These are phyloP conservation scores for Campaea margaritaria DNA, from an alignment of 2,888 invertebrate species.

Conservation along the genomic window DNA sequence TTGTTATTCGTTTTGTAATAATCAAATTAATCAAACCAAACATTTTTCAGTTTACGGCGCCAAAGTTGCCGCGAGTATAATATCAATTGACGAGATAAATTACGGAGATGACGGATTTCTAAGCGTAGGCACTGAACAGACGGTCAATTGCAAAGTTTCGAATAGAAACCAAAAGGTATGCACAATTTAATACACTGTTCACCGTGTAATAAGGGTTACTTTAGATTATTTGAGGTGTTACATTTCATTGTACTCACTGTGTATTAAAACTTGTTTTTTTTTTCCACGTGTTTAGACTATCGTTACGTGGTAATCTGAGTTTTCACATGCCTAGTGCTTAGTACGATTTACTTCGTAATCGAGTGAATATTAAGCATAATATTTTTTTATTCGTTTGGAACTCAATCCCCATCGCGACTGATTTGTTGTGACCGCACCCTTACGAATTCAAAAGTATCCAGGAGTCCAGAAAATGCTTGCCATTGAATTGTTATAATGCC, in stretches of 20 bases:
- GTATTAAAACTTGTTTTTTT: too few species aligned
- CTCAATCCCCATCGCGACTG: too few species aligned
- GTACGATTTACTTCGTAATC: too few species aligned
- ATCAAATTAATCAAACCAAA: background rate
- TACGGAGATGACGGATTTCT: slow-evolving; percentile 56
- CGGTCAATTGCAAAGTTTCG: slow-evolving; percentile 62
- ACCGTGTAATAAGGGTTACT: background rate
- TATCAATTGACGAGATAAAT: slow-evolving; percentile 57
- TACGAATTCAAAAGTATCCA: too few species aligned
- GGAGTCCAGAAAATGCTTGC: background rate
- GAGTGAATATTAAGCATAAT: too few species aligned
- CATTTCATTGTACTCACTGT: too few species aligned
- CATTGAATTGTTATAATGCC: background rate
- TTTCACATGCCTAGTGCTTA: too few species aligned
- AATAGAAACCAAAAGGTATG: slow-evolving; percentile 66
- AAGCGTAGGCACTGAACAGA: slow-evolving; percentile 54
- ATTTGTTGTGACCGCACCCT: background rate
- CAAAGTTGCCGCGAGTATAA: slow-evolving; percentile 41
- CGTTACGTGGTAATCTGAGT: too few species aligned
- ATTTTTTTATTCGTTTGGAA: too few species aligned
- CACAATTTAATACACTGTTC: background rate
- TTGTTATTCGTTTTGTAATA: too few species aligned
- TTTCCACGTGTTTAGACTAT: too few species aligned
- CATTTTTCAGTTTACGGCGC: slow-evolving; percentile 58
- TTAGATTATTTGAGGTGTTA: too few species aligned